Evolutionary conservation across 2,113 vertebrate species (phyloP), one percentile per base, ranked within the genome.

Genomic region (Xenus cinereus): DNA sequence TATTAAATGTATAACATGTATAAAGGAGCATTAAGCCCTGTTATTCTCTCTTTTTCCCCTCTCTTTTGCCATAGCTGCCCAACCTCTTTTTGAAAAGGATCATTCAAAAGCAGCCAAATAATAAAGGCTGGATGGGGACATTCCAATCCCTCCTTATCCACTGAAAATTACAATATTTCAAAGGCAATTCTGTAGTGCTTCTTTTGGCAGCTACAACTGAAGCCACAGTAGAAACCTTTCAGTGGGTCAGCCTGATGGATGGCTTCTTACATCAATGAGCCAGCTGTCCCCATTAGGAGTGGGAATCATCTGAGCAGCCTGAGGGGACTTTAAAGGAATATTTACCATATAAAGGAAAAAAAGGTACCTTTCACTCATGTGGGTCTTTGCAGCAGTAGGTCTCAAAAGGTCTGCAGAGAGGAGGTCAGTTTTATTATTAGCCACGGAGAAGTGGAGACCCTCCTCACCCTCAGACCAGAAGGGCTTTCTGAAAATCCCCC

Each of bases 61-160:
- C 28, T 4, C 48, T 93, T 88, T 86, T 66, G 16, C 35, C 57
- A 24, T 84, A 87, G 62, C 76, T 87, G 68, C 83, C 88, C 66
- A 84, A 53, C 35, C 69, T 82, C 83, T 79, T 93, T 96, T 82
- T 90, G 62, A 95, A 97, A 95, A 89, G 41, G 66, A 95, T 95
- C 57, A 37, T 95, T 95, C 95, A 97, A 95, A 94, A 95, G 83
- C 39, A 15, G 86, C 45, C 66, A 89, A 24, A 94, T 91, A 97
- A 97, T 84, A 95, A 95, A 92, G 87, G 32, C 81, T 93, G 86
- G 89, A 93, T 82, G 76, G 91, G 69, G 83, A 96, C 92, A 82
- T 93, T 96, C 91, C 89, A 96, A 68, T 89, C 80, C 86, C 69
- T 96, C 97, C 92, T 97, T 92, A 95, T 89, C 92, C 95, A 92